phyloP scores from a whole-genome alignment of 2,797 vertebrate species.

The Thripadectes ignobilis region DNA sequence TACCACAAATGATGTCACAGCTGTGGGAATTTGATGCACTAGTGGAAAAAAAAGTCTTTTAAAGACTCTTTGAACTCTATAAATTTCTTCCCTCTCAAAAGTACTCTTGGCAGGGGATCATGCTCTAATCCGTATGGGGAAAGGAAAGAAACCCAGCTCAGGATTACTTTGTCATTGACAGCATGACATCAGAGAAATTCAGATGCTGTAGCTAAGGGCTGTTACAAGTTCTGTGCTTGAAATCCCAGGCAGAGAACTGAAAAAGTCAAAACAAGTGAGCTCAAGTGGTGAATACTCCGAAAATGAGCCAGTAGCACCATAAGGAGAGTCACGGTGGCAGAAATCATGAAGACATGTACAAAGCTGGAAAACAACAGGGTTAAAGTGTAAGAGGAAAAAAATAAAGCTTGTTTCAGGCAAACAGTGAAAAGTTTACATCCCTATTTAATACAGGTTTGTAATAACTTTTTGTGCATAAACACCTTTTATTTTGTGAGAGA shows the following conservation, averaged over 20 bases:
- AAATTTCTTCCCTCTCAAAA: not conserved
- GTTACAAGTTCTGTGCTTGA: not conserved
- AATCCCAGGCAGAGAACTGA: not conserved
- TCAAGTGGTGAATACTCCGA: not conserved
- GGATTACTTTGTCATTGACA: not conserved
- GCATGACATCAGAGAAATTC: not conserved
- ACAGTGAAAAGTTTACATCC: not conserved
- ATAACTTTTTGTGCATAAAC: not conserved
- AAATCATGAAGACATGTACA: not conserved
- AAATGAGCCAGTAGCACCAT: not conserved
- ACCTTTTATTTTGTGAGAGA: not conserved
- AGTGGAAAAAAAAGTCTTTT: not conserved
- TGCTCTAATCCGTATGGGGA: not conserved
- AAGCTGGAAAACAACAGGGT: not conserved
- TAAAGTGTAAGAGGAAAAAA: not conserved
- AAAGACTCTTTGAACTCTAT: not conserved
- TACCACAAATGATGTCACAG: not conserved
- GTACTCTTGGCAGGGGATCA: not conserved
- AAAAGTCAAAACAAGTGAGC: not conserved
- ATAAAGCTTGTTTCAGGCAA: not conserved
- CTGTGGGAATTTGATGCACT: not conserved
- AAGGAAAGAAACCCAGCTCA: not conserved
- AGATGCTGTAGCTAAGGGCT: not conserved
- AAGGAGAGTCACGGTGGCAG: not conserved
- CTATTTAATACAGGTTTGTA: not conserved